phyloP scores from a whole-genome alignment of 2,888 invertebrate species.

The Plagodis dolabraria region DNA sequence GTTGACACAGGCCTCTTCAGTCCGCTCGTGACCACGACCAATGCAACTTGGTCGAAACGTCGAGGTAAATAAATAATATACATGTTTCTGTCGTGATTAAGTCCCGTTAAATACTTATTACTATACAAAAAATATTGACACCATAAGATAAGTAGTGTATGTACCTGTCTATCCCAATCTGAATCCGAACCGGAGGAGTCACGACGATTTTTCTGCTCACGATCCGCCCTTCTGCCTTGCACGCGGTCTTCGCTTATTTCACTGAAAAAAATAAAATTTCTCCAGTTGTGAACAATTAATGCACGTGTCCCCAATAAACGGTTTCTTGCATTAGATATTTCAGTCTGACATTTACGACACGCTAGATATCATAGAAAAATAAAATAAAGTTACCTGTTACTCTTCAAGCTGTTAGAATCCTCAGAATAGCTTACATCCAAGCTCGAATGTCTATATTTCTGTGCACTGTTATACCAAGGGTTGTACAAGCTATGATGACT shows the following conservation, averaged over 20 bases:
- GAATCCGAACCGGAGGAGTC: constrained; percentile 90
- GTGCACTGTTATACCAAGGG: constrained; percentile 68
- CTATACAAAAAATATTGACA: not conserved
- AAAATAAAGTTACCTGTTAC: constrained; percentile 76
- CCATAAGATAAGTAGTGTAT: too few relatives aligned
- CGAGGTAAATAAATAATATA: too few relatives aligned
- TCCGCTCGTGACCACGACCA: too few relatives aligned
- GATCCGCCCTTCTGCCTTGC: constrained; percentile 86
- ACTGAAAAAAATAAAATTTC: constrained; percentile 57
- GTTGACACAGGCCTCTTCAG: too few relatives aligned
- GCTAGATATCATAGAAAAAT: not conserved
- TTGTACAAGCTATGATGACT: constrained; percentile 72
- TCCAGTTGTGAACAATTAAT: not conserved
- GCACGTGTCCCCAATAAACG: too few relatives aligned
- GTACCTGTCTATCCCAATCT: constrained; percentile 88
- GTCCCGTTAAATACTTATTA: too few relatives aligned
- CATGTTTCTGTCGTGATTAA: too few relatives aligned
- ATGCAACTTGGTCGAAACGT: too few relatives aligned
- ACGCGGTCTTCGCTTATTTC: constrained; percentile 89
- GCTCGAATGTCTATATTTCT: constrained; percentile 72
- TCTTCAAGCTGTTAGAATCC: constrained; percentile 88
- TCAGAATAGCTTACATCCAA: constrained; percentile 86
- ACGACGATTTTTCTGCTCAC: constrained; percentile 79
- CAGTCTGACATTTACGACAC: too few relatives aligned
- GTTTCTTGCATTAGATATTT: too few relatives aligned